phyloP scores from a whole-genome alignment of 2,888 invertebrate genomes.

The Eretmocerus hayati region DNA sequence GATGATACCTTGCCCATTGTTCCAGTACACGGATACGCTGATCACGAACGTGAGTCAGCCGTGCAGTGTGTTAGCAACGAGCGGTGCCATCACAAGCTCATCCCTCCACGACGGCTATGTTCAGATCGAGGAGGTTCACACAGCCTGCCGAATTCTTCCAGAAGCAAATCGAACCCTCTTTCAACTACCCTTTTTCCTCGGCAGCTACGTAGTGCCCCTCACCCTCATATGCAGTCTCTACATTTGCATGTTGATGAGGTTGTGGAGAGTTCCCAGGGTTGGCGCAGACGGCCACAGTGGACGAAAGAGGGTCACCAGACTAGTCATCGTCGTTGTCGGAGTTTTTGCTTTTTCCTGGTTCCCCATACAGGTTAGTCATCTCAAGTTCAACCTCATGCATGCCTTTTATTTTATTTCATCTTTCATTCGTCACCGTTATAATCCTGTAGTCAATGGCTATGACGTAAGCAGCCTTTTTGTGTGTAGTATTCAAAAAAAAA shows the following conservation, averaged over 20 bases:
- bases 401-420: not conserved
- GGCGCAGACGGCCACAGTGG: slow-evolving; percentile 77
- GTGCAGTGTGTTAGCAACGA: not conserved
- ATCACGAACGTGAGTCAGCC: not conserved
- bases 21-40: not conserved
- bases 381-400: not conserved
- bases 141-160: slow-evolving; percentile 37
- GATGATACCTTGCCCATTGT: no score
- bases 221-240: slow-evolving; percentile 81
- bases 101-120: not conserved
- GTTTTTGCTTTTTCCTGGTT: slow-evolving; percentile 93
- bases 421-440: not conserved
- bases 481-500: no score
- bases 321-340: slow-evolving; percentile 86
- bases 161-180: slow-evolving; percentile 50
- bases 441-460: no score
- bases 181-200: slow-evolving; percentile 78
- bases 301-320: slow-evolving; percentile 81
- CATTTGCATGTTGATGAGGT: slow-evolving; percentile 77
- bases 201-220: slow-evolving; percentile 83
- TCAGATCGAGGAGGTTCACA: not conserved
- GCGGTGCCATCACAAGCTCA: no score
- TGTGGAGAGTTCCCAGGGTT: slow-evolving; percentile 79
- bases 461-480: no score
- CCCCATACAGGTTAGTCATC: slow-evolving; percentile 71